phyloP scores from a whole-genome alignment of 35 echinoderm and acorn worm genomes.

The Lytechinus variegatus region DNA sequence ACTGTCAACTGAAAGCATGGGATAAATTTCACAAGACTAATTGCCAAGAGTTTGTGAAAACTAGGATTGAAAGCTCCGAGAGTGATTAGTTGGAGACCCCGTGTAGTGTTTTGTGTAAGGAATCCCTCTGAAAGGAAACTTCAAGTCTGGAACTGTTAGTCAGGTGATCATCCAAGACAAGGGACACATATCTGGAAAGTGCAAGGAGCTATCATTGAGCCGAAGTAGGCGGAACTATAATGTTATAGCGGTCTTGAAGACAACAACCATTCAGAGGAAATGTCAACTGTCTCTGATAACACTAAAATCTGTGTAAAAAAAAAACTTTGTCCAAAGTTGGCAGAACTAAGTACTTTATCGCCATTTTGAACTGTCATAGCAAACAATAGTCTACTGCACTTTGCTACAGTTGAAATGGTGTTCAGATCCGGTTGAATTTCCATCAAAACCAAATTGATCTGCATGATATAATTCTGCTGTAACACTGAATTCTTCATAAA shows the following conservation, averaged over 20 bases:
- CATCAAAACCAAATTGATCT: no score
- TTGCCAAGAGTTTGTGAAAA: constrained; percentile 29
- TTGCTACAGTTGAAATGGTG: no score
- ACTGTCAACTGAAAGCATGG: constrained; percentile 82
- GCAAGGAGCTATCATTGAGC: not conserved
- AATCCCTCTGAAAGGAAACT: not conserved
- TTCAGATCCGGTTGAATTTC: no score
- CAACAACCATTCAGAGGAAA: not conserved
- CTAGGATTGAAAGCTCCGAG: not conserved
- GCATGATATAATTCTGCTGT: no score
- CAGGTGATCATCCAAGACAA: not conserved
- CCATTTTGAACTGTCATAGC: no score
- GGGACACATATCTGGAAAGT: not conserved
- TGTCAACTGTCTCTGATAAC: not conserved
- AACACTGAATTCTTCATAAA: no score
- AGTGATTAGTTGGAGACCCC: not conserved
- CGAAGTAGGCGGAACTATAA: not conserved
- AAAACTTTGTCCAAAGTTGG: not conserved
- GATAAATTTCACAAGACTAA: constrained; percentile 72
- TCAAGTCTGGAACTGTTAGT: not conserved
- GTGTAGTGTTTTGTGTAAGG: not conserved
- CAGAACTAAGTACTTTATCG: no score
- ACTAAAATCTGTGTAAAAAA: not conserved
- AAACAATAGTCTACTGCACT: no score
- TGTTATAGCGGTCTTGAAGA: not conserved